A percentile compares a stretch with the other conserved stretches of the same genome.
Conservation (phyloP, 2,888 invertebrate genomes). For the Leptinotarsa haldemani region DNA sequence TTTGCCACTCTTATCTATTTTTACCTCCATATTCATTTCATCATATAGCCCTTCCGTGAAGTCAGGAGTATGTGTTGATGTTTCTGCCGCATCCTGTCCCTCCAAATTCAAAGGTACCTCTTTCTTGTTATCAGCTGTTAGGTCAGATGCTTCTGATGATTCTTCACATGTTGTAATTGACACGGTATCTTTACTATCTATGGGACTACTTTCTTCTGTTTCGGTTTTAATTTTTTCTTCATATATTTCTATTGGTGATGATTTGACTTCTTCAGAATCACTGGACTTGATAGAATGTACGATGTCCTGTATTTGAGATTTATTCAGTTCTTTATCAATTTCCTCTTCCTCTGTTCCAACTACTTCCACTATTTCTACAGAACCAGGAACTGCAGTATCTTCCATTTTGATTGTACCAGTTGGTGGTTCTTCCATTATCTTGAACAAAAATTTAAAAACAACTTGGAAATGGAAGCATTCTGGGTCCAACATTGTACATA, state of each 20-base stretch:
- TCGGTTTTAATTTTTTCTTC: conserved; percentile 43
- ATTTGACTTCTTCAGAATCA: conserved; percentile 33
- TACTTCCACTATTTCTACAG: conserved; percentile 65
- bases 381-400: conserved; percentile 50
- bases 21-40: conserved; percentile 72
- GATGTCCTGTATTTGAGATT: conserved; percentile 60
- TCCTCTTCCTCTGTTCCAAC: conserved; percentile 64
- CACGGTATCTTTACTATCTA: conserved; percentile 42
- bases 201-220: conserved; percentile 40
- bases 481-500: no score
- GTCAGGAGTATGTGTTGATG: conserved; percentile 48
- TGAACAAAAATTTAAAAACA: neutral
- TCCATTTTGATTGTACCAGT: conserved; percentile 47
- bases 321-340: conserved; percentile 60
- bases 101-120: conserved; percentile 49
- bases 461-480: no score
- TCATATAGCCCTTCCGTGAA: conserved; percentile 64
- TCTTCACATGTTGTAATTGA: conserved; percentile 39
- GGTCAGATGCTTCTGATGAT: conserved; percentile 43
- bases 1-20: conserved; percentile 72
- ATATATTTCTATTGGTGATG: conserved; percentile 37
- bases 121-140: conserved; percentile 38
- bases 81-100: conserved; percentile 47
- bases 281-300: conserved; percentile 55
- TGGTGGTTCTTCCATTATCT: conserved; percentile 1